Conservation (phyloP, 2,888 invertebrate genomes). For the Melikaiella ostensackeni region DNA sequence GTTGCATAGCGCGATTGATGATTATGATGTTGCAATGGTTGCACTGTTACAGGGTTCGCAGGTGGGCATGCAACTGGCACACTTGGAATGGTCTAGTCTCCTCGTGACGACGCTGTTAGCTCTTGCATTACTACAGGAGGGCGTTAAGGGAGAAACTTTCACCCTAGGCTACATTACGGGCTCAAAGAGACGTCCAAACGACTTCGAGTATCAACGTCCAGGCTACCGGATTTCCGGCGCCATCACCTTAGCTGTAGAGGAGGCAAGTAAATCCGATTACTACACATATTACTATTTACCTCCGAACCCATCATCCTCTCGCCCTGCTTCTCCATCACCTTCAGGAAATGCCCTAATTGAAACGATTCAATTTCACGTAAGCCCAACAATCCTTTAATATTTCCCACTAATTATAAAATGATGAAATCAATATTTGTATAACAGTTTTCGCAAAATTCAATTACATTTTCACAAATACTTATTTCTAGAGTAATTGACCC, state of each 20-base stretch:
- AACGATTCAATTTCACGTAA: background rate
- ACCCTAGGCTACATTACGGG: slow-evolving; percentile 92
- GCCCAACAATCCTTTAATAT: no score
- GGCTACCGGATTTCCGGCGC: slow-evolving; percentile 88
- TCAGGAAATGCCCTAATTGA: background rate
- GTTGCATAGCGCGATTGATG: background rate
- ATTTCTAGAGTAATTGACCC: no score
- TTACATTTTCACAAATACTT: no score
- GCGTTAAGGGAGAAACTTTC: slow-evolving; percentile 80
- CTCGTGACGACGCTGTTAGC: slow-evolving; percentile 63
- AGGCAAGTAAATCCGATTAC: slow-evolving; percentile 78
- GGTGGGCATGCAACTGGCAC: slow-evolving; percentile 67
- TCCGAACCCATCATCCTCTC: slow-evolving; percentile 39
- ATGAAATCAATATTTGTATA: no score
- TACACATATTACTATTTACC: slow-evolving; percentile 23
- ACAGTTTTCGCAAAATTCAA: no score
- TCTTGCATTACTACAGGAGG: slow-evolving; percentile 62
- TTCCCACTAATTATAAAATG: no score
- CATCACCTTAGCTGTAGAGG: slow-evolving; percentile 90
- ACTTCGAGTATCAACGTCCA: slow-evolving; percentile 89
- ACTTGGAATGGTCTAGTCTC: slow-evolving; percentile 66
- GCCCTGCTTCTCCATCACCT: background rate
- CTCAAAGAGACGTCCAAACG: slow-evolving; percentile 87
- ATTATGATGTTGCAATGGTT: background rate
- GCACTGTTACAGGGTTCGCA: slow-evolving; percentile 33